These are phyloP conservation scores for Platichthys stellatus DNA, from an alignment of 2,113 vertebrate genomes.

Conservation along the genomic window DNA sequence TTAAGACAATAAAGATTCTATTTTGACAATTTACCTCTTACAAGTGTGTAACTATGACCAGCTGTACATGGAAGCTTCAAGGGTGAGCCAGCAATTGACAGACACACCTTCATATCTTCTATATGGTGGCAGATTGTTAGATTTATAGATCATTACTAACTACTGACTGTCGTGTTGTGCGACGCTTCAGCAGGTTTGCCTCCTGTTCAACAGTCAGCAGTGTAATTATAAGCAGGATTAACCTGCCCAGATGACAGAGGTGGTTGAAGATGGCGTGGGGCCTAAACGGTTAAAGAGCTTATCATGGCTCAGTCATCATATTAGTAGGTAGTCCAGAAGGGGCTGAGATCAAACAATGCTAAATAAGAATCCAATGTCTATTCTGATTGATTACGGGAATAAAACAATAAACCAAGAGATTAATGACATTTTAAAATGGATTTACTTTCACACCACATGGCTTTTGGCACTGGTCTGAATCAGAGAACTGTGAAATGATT, in stretches of 20 bases:
- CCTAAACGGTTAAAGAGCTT: slow-evolving; percentile 62
- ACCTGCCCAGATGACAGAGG: slow-evolving; percentile 18
- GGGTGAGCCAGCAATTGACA: not conserved
- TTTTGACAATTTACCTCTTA: too few species aligned
- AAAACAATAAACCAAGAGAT: not conserved
- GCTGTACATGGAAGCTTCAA: too few species aligned
- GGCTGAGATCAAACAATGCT: slow-evolving; percentile 1
- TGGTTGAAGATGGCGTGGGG: slow-evolving; percentile 33
- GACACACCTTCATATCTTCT: too few species aligned
- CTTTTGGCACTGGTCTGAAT: too few species aligned
- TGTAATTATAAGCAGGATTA: slow-evolving; percentile 54
- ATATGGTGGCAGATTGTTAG: too few species aligned
- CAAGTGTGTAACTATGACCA: too few species aligned
- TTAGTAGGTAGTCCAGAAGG: not conserved
- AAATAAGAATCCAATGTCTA: not conserved
- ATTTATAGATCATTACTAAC: not conserved
- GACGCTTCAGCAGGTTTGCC: not conserved
- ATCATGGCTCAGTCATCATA: slow-evolving; percentile 32
- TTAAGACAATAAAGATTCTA: too few species aligned
- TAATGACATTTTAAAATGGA: not conserved
- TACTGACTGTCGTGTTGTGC: not conserved
- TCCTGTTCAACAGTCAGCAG: slow-evolving; percentile 11
- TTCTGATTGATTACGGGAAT: not conserved
- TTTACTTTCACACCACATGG: not conserved
- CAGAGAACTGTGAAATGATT: too few species aligned